A percentile compares a stretch with the other conserved stretches of the same genome.
phyloP scores from a whole-genome alignment of 2,113 vertebrate species.

The Gracilinanus agilis region DNA sequence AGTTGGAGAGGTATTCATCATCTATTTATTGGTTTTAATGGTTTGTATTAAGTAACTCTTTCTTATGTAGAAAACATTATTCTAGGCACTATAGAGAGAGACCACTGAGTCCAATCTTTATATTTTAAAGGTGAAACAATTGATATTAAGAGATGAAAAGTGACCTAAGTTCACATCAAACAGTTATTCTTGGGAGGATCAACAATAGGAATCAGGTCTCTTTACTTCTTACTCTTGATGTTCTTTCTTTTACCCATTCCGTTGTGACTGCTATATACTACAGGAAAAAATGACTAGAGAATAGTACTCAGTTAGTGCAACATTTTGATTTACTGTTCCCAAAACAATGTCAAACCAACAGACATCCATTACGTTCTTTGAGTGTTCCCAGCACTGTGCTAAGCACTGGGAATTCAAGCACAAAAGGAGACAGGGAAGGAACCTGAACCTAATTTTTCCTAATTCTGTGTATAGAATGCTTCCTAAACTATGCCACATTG shows the following conservation, averaged over 20 bases:
- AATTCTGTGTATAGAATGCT: not conserved
- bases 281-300: too few relatives aligned
- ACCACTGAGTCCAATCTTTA: not conserved
- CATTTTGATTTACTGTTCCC: too few relatives aligned
- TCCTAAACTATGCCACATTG: not conserved
- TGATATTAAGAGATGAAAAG: not conserved
- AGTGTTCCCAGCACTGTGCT: too few relatives aligned
- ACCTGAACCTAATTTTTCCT: not conserved
- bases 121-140: not conserved
- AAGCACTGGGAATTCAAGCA: too few relatives aligned
- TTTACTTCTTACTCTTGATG: not conserved
- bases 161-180: not conserved
- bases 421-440: too few relatives aligned
- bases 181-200: not conserved
- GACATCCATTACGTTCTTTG: too few relatives aligned
- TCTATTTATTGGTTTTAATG: not conserved
- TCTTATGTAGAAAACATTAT: not conserved
- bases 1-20: not conserved
- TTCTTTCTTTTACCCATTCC: not conserved
- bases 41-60: not conserved
- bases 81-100: not conserved
- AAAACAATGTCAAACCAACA: too few relatives aligned
- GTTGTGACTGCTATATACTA: too few relatives aligned
- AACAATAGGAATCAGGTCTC: too few relatives aligned
- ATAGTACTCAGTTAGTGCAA: too few relatives aligned